Percentiles rank a stretch among this genome's conserved stretches.
Evolutionary conservation across 2,888 invertebrate species (phyloP).

Genomic region (Cantharis nigra): DNA sequence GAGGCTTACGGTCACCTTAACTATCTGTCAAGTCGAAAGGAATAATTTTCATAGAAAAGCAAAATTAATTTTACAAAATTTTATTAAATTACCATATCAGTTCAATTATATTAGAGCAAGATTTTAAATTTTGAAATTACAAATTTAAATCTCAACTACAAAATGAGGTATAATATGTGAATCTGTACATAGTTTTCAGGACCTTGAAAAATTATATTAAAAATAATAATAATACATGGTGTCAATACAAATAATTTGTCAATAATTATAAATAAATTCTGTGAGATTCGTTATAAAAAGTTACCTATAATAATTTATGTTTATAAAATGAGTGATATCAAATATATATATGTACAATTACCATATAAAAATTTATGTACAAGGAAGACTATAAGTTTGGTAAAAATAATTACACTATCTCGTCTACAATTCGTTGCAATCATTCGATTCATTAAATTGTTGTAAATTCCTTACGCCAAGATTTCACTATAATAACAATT

Average conservation of each 20-base stretch:
- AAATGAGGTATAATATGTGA: neutral
- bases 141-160: neutral
- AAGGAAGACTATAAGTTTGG: conserved; percentile 1
- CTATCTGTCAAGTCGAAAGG: neutral
- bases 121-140: neutral
- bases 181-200: neutral
- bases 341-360: conserved; percentile 21
- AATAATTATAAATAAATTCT: neutral
- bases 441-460: neutral
- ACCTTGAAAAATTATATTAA: neutral
- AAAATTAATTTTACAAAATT: neutral
- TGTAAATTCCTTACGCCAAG: conserved; percentile 8
- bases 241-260: neutral
- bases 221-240: neutral
- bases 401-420: neutral
- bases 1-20: too few species aligned
- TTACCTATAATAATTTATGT: conserved; percentile 11
- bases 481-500: conserved; percentile 20
- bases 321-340: conserved; percentile 20
- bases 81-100: neutral
- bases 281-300: neutral
- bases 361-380: conserved; percentile 12
- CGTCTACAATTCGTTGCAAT: neutral
- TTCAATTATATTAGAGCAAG: neutral
- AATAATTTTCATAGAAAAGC: neutral